These are phyloP conservation scores for Hydrozoanthus gracilis DNA, from an alignment of 92 coral and sea anemone genomes.

Conservation along the genomic window DNA sequence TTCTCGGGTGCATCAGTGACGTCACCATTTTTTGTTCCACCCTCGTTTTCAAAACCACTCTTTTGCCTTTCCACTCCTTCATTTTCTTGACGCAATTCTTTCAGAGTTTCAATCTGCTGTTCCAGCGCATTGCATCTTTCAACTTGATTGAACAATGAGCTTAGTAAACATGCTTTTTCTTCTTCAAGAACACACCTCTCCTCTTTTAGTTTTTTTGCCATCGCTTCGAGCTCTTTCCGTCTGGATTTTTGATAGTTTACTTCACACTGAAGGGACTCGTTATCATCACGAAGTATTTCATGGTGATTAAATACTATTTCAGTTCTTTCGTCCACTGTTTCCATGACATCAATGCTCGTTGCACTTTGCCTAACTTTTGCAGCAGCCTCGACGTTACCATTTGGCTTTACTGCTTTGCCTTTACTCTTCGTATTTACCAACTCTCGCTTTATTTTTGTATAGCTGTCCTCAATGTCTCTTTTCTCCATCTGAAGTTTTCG, in stretches of 20 bases:
- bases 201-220: conserved; percentile 65
- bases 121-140: conserved; percentile 94
- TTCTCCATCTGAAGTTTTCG: conserved; percentile 90
- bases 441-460: conserved; percentile 83
- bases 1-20: conserved; percentile 44
- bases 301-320: conserved; percentile 54
- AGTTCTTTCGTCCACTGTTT: conserved; percentile 54
- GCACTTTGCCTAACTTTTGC: conserved; percentile 49
- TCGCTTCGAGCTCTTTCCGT: conserved; percentile 75
- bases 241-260: conserved; percentile 62
- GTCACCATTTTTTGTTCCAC: conserved; percentile 9
- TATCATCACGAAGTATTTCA: conserved; percentile 61
- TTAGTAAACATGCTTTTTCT: conserved; percentile 84
- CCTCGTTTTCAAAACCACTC: conserved; percentile 45
- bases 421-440: conserved; percentile 70
- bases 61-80: background rate
- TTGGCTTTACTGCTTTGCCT: conserved; percentile 53
- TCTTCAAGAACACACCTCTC: conserved; percentile 83
- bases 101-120: conserved; percentile 77
- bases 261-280: conserved; percentile 75
- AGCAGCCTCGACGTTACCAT: conserved; percentile 37
- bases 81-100: conserved; percentile 45
- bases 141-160: conserved; percentile 88
- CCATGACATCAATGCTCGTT: conserved; percentile 18
- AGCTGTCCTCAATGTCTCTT: conserved; percentile 86